Conservation (phyloP, 2,797 vertebrate genomes). For the Xiphorhynchus erythropygius region DNA sequence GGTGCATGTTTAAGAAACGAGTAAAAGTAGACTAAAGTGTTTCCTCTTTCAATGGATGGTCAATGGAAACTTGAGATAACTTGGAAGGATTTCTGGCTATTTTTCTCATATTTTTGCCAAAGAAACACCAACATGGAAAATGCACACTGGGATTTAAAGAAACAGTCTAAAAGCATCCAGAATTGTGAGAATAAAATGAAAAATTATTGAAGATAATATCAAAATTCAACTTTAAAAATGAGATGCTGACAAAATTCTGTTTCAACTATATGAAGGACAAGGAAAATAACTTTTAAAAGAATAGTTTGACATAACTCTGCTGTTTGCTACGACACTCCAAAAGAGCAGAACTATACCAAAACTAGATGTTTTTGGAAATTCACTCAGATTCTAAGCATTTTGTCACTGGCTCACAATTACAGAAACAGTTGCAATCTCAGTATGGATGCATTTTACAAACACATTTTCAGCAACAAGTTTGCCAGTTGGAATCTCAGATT, state of each 20-base stretch:
- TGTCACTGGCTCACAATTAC: neutral
- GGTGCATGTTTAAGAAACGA: neutral
- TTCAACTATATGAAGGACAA: neutral
- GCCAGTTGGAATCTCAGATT: neutral
- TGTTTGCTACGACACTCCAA: neutral
- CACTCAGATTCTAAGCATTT: neutral
- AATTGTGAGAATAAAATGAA: neutral
- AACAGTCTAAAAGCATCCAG: neutral
- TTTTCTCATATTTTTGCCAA: neutral
- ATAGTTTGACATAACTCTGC: neutral
- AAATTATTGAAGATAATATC: neutral
- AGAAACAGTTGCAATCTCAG: neutral
- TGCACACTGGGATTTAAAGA: neutral
- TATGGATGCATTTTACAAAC: neutral
- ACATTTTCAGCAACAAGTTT: neutral
- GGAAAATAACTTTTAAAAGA: neutral
- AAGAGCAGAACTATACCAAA: conserved; percentile 16
- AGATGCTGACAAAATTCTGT: neutral
- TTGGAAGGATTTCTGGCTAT: neutral
- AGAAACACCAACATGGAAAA: neutral
- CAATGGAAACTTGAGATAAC: neutral
- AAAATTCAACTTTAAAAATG: conserved; percentile 17
- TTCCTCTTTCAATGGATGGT: neutral
- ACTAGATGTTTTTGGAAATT: neutral
- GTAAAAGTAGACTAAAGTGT: neutral